phyloP scores from a whole-genome alignment of 2,888 invertebrate genomes.

The Metellina segmentata region DNA sequence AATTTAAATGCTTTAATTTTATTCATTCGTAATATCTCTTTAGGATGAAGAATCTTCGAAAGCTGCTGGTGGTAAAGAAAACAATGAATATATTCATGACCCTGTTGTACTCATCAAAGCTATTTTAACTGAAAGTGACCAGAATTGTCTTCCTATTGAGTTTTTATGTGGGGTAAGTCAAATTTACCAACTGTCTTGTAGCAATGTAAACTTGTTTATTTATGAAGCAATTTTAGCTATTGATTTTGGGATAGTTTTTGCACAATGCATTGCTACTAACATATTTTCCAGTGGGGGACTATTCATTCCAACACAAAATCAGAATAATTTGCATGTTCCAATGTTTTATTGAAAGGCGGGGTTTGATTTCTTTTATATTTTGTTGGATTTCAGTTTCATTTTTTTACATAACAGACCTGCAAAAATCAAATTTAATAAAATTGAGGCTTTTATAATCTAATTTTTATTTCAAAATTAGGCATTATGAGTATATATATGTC shows the following conservation, averaged over 20 bases:
- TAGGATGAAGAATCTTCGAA: constrained; percentile 63
- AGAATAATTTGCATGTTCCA: too few relatives aligned
- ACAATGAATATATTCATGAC: constrained; percentile 46
- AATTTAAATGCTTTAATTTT: neutral
- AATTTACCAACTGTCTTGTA: neutral
- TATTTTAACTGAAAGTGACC: constrained; percentile 42
- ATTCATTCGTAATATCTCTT: neutral
- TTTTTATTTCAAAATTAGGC: too few relatives aligned
- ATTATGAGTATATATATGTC: too few relatives aligned
- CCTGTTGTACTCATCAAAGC: constrained; percentile 57
- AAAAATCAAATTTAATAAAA: too few relatives aligned
- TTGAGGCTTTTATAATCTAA: too few relatives aligned
- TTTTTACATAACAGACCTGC: neutral
- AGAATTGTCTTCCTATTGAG: constrained; percentile 69
- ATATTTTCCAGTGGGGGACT: too few relatives aligned
- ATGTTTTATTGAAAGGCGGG: too few relatives aligned
- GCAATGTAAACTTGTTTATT: neutral
- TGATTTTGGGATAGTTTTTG: too few relatives aligned
- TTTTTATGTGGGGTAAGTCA: constrained; percentile 57
- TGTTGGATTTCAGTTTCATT: neutral
- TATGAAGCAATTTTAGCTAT: too few relatives aligned
- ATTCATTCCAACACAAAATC: too few relatives aligned
- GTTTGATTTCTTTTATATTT: too few relatives aligned
- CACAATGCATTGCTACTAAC: too few relatives aligned
- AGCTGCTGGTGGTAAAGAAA: constrained; percentile 33